These are phyloP conservation scores for Oncorhynchus kisutch DNA, from an alignment of 2,113 vertebrate species.

Conservation along the genomic window DNA sequence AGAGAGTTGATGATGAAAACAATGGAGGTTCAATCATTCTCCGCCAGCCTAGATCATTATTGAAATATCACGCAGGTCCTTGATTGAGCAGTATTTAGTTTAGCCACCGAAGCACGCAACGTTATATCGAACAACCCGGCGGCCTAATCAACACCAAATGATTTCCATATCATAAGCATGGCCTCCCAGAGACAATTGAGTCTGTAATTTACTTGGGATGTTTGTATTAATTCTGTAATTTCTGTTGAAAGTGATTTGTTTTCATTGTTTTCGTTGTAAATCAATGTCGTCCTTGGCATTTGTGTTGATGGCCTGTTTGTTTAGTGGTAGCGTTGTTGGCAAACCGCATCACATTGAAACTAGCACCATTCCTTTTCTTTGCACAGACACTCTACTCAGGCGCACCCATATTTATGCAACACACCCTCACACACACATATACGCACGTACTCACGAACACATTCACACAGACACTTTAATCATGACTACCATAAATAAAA, in stretches of 20 bases:
- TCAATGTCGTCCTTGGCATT: not conserved
- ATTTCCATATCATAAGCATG: conserved; percentile 63
- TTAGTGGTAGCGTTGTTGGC: not conserved
- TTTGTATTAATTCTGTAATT: conserved; percentile 32
- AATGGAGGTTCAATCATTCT: conserved; percentile 50
- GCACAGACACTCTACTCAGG: not conserved
- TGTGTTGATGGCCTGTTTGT: not conserved
- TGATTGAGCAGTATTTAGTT: conserved; percentile 73
- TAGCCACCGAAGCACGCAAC: conserved; percentile 61
- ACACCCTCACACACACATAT: conserved; percentile 1
- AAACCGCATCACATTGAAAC: not conserved
- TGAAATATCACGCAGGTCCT: conserved; percentile 52
- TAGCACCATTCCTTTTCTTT: not conserved
- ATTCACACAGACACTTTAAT: not conserved
- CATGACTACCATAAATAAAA: not conserved
- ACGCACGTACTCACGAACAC: conserved; percentile 2
- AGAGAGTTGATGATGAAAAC: conserved; percentile 40
- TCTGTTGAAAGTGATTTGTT: conserved; percentile 15
- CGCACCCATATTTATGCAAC: not conserved
- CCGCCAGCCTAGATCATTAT: conserved; percentile 55
- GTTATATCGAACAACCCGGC: conserved; percentile 46
- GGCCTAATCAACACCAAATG: conserved; percentile 62
- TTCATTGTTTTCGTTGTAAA: conserved; percentile 26
- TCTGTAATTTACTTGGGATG: conserved; percentile 26
- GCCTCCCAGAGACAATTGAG: conserved; percentile 30